Base-by-base conservation (phyloP, 1,140 invertebrate genomes). In the Solen grandis region DNA sequence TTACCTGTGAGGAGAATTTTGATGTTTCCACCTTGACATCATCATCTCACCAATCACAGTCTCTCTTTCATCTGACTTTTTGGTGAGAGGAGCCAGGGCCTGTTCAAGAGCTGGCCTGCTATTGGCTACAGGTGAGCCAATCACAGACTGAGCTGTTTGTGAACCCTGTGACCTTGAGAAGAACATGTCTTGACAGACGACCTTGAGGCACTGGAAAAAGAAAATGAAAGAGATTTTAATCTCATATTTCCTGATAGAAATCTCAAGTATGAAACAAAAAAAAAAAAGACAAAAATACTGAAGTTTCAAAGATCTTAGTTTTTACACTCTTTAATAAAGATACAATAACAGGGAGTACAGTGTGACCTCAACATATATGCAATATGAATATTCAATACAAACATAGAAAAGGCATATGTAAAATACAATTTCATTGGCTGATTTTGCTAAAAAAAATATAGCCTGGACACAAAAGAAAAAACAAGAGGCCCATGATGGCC, bases 151-250 rank as follows among this genome's bases (percentile, higher is more conserved):
- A 14, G 84, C 68, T 16, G 83, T 54, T 10, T 83, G 73, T 46
- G 85, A 86, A 79, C 78, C 83, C 29, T 86, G 83, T 38, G 90
- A 82, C 29, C 90, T 82, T 33, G 90, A 90, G 87, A 91, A 91
- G 89, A 91, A 91, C 90, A 91, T 90, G 79, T 91, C 90, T 66
- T 90, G 89, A 68, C 90, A 91, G n/a, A 90, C 86, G 31, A 88
- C 85, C 62, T 85, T 86, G 70, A 91, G 76, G 52, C 85, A 87
- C 90, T 91, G 75, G 33, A 77, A 85, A 66, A 63, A 22, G 65
- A 72, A 2, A 3, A 29, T 46, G 5, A 57, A 22, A 57, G n/a
- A 27, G 29, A 57, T 57, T 57, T 8, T 57, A 22, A 22, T 22
- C 8, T 8, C 54, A 57, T 13, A 57, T 57, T 22, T 22, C 8